These are phyloP conservation scores for Hypomecis atomaria DNA, from an alignment of 2,888 invertebrate genomes.

Conservation along the genomic window DNA sequence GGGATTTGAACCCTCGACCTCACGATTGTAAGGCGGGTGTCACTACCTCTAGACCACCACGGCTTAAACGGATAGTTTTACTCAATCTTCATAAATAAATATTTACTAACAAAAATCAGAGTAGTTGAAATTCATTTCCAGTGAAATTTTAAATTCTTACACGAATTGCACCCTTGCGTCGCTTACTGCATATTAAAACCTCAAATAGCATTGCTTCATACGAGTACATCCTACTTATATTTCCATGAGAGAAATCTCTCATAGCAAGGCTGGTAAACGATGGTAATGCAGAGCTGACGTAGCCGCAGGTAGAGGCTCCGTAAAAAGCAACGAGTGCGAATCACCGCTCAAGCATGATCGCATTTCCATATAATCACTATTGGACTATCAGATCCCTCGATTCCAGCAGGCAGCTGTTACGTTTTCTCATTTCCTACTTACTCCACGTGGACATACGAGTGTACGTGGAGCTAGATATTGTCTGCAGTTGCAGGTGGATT, in stretches of 20 bases:
- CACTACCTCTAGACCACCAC: too few species aligned
- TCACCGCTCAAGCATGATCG: constrained; percentile 59
- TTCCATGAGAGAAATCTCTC: not conserved
- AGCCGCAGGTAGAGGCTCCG: constrained; percentile 42
- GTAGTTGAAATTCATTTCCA: too few species aligned
- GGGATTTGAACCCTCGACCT: too few species aligned
- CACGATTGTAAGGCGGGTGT: too few species aligned
- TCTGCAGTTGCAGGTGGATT: constrained; percentile 5
- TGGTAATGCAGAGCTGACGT: constrained; percentile 28
- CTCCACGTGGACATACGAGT: constrained; percentile 37
- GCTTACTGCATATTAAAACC: too few species aligned
- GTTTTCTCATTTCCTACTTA: constrained; percentile 59
- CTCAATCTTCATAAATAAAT: too few species aligned
- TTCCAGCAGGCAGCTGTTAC: constrained; percentile 54
- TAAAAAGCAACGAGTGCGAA: constrained; percentile 57
- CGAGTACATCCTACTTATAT: too few species aligned
- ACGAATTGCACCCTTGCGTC: too few species aligned
- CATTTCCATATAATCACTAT: constrained; percentile 65
- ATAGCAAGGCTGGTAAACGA: constrained; percentile 10
- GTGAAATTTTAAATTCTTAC: too few species aligned
- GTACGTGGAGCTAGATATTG: constrained; percentile 17
- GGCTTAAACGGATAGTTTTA: too few species aligned
- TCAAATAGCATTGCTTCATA: too few species aligned
- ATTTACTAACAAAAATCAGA: too few species aligned
- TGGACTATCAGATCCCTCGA: constrained; percentile 56